phyloP scores from a whole-genome alignment of 2,888 invertebrate genomes.

The Platycnemis pennipes region DNA sequence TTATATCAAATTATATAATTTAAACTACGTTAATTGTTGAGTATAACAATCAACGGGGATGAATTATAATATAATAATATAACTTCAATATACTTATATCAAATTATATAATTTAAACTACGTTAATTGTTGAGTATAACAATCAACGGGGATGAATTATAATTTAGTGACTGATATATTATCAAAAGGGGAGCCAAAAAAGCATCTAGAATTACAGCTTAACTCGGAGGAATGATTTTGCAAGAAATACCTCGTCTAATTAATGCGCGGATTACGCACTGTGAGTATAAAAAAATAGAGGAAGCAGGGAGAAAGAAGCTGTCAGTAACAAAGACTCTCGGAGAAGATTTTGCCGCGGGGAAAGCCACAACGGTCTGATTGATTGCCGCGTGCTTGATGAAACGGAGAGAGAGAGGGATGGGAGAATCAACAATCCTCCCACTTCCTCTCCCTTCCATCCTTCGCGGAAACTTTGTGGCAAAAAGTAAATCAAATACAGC shows the following conservation, averaged over 20 bases:
- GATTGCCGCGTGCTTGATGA: not conserved
- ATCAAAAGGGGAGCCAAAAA: not conserved
- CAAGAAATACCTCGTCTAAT: not conserved
- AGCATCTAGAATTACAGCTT: not conserved
- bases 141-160: not conserved
- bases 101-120: no score
- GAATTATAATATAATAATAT: not conserved
- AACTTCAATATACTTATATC: no score
- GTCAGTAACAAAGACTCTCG: not conserved
- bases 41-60: no score
- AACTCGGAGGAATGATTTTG: not conserved
- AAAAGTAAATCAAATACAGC: constrained; percentile 31
- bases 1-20: no score
- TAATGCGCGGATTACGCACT: not conserved
- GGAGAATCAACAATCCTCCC: not conserved
- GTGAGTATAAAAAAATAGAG: not conserved
- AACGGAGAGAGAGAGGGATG: not conserved
- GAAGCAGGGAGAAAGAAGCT: not conserved
- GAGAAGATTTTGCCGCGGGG: not conserved
- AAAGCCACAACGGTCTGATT: not conserved
- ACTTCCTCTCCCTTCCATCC: not conserved
- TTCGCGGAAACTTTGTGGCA: not conserved
- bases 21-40: no score
- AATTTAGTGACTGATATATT: not conserved
- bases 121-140: no score